Base-by-base conservation (phyloP, 2,113 vertebrate species). In the Micromys minutus region DNA sequence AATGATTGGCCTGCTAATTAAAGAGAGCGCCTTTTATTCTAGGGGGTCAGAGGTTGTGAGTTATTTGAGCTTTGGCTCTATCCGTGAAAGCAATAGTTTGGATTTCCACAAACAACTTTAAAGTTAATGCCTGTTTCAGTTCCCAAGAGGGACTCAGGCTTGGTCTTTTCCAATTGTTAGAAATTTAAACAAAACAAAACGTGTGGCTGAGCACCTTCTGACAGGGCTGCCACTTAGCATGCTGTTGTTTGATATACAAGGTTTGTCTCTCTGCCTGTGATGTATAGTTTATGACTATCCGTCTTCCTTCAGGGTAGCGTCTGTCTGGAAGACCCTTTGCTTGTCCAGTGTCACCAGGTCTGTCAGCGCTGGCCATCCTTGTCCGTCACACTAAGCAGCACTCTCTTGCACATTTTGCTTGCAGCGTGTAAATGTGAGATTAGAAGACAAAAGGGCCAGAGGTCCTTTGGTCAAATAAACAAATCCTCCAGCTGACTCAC, bases 391-490 rank as follows among this genome's bases (percentile, higher is more conserved):
- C 42, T 89, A 84, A 91, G 67, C 22, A 80, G 39, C 1, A 63
- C 19, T 36, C 81, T 80, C 63, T 76, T 59, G 83, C 74, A 72
- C 26, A 81, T 90, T 94, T 95, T 92, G 31, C 29, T 93, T 45
- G 91, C 69, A 80, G 36, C 75, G 45, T 95, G 47, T 89, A 63
- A 31, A 22, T 1, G 0, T 74, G 88, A 92, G 45, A 67, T 88
- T 92, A 96, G 55, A 63, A 97, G 92, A 85, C 80, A 86, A 94
- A 93, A 90, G 84, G 29, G 22, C 77, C 88, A 91, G 89, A 95
- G 80, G 50, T 77, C 72, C 65, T 97, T 52, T 69, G 24, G 39
- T 65, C 39, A 63, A 34, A 42, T 94, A 93, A 95, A 88, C 61
- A 89, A 84, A 93, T 69, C 39, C 24, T 42, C n/a, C 59, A 50